phyloP scores from a whole-genome alignment of 2,888 invertebrate genomes.

The Seira ritae region DNA sequence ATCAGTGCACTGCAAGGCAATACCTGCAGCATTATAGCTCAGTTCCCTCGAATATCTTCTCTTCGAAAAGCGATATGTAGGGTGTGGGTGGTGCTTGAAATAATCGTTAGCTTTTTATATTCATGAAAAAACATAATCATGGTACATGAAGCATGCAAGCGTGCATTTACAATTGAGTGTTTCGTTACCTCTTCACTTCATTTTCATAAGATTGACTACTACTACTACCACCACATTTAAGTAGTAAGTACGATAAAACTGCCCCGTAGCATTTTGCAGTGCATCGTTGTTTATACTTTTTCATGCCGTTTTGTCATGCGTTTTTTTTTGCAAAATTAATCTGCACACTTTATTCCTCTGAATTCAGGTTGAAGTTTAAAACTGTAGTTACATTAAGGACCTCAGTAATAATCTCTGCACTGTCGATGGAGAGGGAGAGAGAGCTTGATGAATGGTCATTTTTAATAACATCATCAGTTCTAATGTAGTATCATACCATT shows the following conservation, averaged over 20 bases:
- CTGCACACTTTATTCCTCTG: too few relatives aligned
- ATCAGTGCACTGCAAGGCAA: too few relatives aligned
- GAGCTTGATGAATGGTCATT: background rate
- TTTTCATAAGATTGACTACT: background rate
- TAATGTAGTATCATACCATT: too few relatives aligned
- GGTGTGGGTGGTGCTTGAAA: background rate
- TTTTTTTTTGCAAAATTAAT: background rate
- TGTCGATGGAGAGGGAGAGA: background rate
- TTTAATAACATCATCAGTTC: background rate
- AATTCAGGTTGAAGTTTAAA: too few relatives aligned
- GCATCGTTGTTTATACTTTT: background rate
- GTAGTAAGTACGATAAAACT: too few relatives aligned
- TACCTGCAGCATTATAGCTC: too few relatives aligned
- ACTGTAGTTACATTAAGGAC: too few relatives aligned
- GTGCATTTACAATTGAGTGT: slow-evolving; percentile 23
- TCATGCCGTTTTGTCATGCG: background rate
- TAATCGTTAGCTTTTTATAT: background rate
- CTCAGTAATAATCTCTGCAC: too few relatives aligned
- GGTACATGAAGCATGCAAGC: slow-evolving; percentile 42
- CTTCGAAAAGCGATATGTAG: background rate
- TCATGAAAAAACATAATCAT: background rate
- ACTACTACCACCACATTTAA: too few relatives aligned
- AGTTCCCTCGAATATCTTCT: too few relatives aligned
- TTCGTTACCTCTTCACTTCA: background rate
- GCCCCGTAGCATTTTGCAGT: background rate